A percentile compares a stretch with the other conserved stretches of the same genome.
Conservation (phyloP, 2,113 vertebrate genomes). For the Lanius collurio region DNA sequence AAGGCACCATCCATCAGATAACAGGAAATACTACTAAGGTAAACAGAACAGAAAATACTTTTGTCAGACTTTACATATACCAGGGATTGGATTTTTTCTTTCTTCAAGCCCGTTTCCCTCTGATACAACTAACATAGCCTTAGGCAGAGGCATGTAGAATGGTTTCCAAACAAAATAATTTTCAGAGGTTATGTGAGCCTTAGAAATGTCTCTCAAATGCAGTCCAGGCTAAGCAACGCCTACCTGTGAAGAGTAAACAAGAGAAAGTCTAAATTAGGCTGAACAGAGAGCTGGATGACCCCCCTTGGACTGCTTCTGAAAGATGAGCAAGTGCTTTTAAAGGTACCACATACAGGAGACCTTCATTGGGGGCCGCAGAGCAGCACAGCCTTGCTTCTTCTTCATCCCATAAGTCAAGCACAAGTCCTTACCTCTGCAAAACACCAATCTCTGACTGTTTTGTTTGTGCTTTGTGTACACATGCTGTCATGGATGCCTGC, state of each 20-base stretch:
- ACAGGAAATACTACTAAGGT: background rate
- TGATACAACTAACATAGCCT: background rate
- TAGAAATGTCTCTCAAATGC: background rate
- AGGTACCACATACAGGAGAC: background rate
- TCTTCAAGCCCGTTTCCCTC: background rate
- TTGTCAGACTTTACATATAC: background rate
- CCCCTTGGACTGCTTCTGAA: background rate
- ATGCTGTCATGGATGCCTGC: rapidly evolving
- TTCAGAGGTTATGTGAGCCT: background rate
- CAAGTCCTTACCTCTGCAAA: background rate
- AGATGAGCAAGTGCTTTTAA: background rate
- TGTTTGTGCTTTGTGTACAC: rapidly evolving
- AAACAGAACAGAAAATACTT: background rate
- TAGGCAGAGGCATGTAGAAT: background rate
- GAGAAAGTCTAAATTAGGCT: background rate
- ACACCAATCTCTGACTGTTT: background rate
- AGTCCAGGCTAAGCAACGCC: background rate
- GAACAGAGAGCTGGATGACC: background rate
- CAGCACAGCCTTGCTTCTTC: background rate
- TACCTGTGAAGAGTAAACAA: background rate
- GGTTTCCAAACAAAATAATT: background rate
- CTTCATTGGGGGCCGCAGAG: background rate
- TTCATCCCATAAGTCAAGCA: rapidly evolving
- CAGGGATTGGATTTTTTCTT: background rate
- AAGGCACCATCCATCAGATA: background rate